Evolutionary conservation across 2,797 vertebrate genomes (phyloP).

Genomic region (Channa striata): DNA sequence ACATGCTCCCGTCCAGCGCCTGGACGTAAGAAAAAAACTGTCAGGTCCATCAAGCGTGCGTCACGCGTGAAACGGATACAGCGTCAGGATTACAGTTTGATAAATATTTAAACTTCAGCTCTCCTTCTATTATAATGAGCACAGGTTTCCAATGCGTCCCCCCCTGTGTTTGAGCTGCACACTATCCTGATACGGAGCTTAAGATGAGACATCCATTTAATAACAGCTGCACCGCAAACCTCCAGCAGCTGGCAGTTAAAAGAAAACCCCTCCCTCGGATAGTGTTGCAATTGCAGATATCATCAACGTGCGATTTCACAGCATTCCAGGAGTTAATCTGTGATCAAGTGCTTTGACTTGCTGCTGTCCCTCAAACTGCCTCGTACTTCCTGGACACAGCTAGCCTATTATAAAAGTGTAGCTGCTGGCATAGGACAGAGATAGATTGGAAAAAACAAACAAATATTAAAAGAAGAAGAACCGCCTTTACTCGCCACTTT

Average conservation of each 20-base stretch:
- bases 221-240: conserved; percentile 73
- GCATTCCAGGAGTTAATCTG: conserved; percentile 57
- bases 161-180: conserved; percentile 64
- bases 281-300: conserved; percentile 63
- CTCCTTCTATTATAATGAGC: conserved; percentile 74
- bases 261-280: conserved; percentile 65
- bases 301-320: conserved; percentile 72
- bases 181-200: conserved; percentile 62
- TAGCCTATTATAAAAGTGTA: neutral
- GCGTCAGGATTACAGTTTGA: conserved; percentile 72
- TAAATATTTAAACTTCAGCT: conserved; percentile 79
- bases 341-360: conserved; percentile 47
- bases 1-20: conserved; percentile 52
- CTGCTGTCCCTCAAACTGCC: conserved; percentile 29
- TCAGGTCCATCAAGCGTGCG: conserved; percentile 59
- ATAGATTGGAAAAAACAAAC: too few species aligned
- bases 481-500: too few species aligned
- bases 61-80: conserved; percentile 73
- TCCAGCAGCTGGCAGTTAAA: conserved; percentile 75
- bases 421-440: neutral
- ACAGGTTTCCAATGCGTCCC: conserved; percentile 68
- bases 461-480: too few species aligned
- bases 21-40: conserved; percentile 60
- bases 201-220: conserved; percentile 77
- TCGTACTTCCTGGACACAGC: conserved; percentile 7